Conservation (phyloP, 1,140 invertebrate genomes). For the Sitodiplosis mosellana region DNA sequence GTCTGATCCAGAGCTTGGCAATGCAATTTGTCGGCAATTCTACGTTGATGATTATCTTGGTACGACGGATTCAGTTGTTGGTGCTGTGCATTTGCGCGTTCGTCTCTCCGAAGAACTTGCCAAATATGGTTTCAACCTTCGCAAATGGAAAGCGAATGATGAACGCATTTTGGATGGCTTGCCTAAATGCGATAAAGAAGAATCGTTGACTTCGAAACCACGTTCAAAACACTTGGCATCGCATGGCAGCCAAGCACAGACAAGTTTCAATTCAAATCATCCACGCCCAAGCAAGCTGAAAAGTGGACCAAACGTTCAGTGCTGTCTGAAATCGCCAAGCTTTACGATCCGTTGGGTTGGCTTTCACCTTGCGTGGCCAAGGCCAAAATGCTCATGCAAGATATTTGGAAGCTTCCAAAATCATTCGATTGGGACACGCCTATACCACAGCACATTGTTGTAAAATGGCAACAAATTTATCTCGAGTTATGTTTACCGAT, state of each 20-base stretch:
- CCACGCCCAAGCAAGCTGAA: neutral
- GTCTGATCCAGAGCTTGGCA: slow-evolving; percentile 10
- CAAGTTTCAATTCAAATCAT: neutral
- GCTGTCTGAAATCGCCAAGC: slow-evolving; percentile 15
- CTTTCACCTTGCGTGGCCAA: slow-evolving; percentile 18
- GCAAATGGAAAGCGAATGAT: neutral
- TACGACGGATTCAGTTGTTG: slow-evolving; percentile 12
- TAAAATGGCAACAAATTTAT: slow-evolving; percentile 8
- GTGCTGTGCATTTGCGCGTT: slow-evolving; percentile 1
- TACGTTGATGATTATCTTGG: slow-evolving; percentile 24
- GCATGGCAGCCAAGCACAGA: slow-evolving; percentile 8
- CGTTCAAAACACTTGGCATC: slow-evolving; percentile 12
- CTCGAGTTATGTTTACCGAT: neutral
- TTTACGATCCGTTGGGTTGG: slow-evolving; percentile 22
- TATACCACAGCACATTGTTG: slow-evolving; percentile 6
- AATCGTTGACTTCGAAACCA: slow-evolving; percentile 3
- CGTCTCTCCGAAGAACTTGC: neutral
- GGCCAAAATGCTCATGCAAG: slow-evolving; percentile 24
- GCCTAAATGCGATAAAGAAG: neutral
- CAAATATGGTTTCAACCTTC: neutral
- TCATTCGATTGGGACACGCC: slow-evolving; percentile 21
- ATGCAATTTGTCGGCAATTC: slow-evolving; percentile 10
- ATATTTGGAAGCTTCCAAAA: slow-evolving; percentile 15
- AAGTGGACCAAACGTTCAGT: slow-evolving; percentile 11
- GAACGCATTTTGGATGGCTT: neutral